Evolutionary conservation across 2,113 vertebrate species (phyloP), one percentile per base, ranked within the genome.

Genomic region (Labrus mixtus): DNA sequence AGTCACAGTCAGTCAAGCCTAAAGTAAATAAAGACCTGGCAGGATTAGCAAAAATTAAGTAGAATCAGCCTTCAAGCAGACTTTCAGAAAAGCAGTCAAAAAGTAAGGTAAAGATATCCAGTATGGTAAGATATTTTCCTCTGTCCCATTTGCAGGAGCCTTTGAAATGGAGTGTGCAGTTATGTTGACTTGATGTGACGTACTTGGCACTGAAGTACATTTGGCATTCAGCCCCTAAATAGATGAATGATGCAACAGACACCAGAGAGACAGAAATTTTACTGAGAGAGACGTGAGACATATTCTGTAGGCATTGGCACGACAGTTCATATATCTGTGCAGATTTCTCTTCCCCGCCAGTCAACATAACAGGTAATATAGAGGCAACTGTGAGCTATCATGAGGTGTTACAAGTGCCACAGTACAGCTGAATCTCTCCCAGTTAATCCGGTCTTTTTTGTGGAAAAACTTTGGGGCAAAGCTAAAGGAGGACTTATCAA

Each of bases 131-230:
- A 68, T 62, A 16, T 43, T 57, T 51, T 62, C 29, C 22, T 63
- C 56, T 61, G n/a, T 61, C 13, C 5, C 50, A 73, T 68, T 48
- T 39, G 10, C 54, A 45, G 41, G 56, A 62, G 39, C 17, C 46
- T 43, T 53, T 37, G 11, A 59, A 62, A 53, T 64, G 11, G 64
- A 78, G 58, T 46, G 56, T n/a, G 17, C 23, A 25, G 25, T 65
- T 39, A 63, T 57, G 51, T 43, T 58, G 70, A 68, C 58, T 68
- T 23, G 50, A 68, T 57, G 64, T 57, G 78, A 74, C 3, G 3
- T 50, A 39, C 67, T 73, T 48, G 76, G 45, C 45, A 22, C 23
- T 45, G 60, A 65, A 53, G 51, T 53, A 22, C 62, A 64, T 65
- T 51, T 1, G 19, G 60, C 23, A 20, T 66, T 45, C 76, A 72